Evolutionary conservation across 2,888 invertebrate genomes (phyloP).

Genomic region (Tetanocera ferruginea): DNA sequence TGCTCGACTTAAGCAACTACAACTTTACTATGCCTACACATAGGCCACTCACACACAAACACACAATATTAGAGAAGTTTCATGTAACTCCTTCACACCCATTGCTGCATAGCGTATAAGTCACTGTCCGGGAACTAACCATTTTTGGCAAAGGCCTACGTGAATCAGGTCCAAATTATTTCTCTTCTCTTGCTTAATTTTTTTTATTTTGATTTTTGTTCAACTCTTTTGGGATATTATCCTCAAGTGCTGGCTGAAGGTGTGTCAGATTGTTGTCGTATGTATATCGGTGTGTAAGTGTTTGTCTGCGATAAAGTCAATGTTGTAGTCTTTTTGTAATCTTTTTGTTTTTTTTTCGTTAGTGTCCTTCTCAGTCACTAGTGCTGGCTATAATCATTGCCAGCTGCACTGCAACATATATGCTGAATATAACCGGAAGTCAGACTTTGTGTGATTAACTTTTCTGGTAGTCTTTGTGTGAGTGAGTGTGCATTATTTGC

Average conservation of each 20-base stretch:
- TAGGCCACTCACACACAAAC: background rate
- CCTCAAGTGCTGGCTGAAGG: background rate
- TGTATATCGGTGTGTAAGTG: constrained; percentile 7
- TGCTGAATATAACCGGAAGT: too few species aligned
- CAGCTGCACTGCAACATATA: background rate
- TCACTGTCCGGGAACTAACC: constrained; percentile 19
- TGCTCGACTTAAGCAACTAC: background rate
- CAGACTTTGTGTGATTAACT: too few species aligned
- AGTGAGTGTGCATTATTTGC: too few species aligned
- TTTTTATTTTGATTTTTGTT: background rate
- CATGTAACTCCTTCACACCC: background rate
- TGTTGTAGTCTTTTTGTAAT: background rate
- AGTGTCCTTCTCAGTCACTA: background rate
- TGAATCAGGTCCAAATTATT: constrained; percentile 62
- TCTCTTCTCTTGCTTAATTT: background rate
- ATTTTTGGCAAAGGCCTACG: constrained; percentile 65
- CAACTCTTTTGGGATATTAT: background rate
- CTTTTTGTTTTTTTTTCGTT: background rate
- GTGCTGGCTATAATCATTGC: background rate
- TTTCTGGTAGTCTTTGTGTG: too few species aligned
- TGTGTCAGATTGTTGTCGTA: background rate
- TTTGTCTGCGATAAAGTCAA: background rate
- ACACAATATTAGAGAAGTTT: background rate
- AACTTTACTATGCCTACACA: background rate
- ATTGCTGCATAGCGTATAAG: background rate